Percentiles rank a stretch among this genome's conserved stretches.
Conservation (phyloP, 1,140 invertebrate species). For the Dreissena rostriformis region DNA sequence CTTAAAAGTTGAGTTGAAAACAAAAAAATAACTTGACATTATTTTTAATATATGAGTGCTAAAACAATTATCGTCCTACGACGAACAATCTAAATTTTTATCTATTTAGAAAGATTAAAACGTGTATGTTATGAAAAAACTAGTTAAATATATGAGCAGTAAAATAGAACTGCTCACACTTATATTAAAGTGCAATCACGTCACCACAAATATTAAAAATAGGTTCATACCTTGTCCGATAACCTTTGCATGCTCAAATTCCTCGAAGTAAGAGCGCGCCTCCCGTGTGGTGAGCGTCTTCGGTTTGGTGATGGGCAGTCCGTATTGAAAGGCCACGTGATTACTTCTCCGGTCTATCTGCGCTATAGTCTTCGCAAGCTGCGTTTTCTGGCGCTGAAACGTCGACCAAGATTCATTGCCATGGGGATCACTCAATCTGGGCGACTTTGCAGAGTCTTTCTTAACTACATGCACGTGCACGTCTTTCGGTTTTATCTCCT, state of each 20-base stretch:
- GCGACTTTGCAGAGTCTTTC: background rate
- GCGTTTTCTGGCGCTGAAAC: conserved; percentile 56
- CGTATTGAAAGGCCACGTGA: conserved; percentile 47
- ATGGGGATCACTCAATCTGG: conserved; percentile 22
- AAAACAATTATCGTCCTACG: no score
- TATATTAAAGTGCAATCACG: background rate
- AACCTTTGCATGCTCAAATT: conserved; percentile 58
- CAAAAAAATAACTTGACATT: no score
- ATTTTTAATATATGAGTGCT: no score
- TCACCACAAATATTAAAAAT: background rate
- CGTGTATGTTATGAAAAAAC: no score
- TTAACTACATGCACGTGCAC: background rate
- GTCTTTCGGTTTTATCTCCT: conserved; percentile 23
- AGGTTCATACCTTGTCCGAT: conserved; percentile 59
- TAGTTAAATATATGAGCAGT: background rate
- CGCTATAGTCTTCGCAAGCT: conserved; percentile 44
- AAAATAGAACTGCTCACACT: background rate
- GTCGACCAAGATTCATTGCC: conserved; percentile 49
- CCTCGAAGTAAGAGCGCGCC: conserved; percentile 46
- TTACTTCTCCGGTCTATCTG: conserved; percentile 51
- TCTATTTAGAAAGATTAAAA: background rate
- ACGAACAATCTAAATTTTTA: no score
- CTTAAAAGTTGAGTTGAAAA: no score
- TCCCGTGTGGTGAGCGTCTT: conserved; percentile 62
- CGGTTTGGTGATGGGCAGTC: conserved; percentile 56